Base-by-base conservation (phyloP, 2,888 invertebrate genomes). In the Patella pellucida region DNA sequence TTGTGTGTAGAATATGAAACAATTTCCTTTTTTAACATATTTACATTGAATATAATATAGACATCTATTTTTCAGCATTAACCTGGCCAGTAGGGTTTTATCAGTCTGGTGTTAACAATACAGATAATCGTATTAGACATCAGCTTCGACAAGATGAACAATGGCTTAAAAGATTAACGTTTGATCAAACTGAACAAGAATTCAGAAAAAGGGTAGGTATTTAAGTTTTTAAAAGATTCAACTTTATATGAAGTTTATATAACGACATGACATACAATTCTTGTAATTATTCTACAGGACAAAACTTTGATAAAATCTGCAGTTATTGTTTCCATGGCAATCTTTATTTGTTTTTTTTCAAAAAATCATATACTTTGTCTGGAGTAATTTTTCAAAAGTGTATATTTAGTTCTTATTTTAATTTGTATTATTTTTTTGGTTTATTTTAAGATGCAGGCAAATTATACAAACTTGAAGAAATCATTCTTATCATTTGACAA, bases 401-500 rank as follows among this genome's bases (percentile, higher is more conserved):
- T 41, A 9, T 41, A 41, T 41, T 41, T 41, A 9, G 41, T 41
- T 41, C 41, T 41, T 41, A 41, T 41, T 41, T 41, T 41, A 1
- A 41, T 9, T 41, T 41, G 41, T 41, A 41, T 41, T 7, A 41
- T 41, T 52, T 7, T 27, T 14, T 62, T 71, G 14, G 69, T 27
- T 74, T 68, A 68, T 14, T 78, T 84, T 69, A 82, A 90, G 90
- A 89, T 90, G 88, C 76, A 79, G 23, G 83, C 79, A 16, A 89
- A 89, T 78, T 88, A 88, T 75, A 74, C 83, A 52, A 85, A 85
- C 70, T 76, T 90, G 74, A 89, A 89, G 84, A 86, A 86, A 77
- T 88, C 88, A 27, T 90, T 89, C 71, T 84, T 89, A 80, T 83
- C 86, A 3, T 85, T 89, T 82, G 90, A 90, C 79, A 82, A 78